Conservation (phyloP, 1,140 invertebrate genomes). For the Eueides isabella region DNA sequence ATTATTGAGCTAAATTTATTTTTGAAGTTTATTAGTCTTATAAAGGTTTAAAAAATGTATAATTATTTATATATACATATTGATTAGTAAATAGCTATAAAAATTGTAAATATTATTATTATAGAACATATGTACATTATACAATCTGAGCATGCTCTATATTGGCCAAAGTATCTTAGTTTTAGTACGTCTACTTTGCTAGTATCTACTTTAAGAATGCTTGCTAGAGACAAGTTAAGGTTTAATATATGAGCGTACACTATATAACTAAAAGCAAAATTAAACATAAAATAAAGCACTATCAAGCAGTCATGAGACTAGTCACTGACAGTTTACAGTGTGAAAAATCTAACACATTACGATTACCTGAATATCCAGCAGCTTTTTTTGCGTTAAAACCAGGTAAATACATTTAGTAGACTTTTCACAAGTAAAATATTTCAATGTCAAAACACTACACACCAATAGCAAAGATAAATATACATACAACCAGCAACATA, state of each 20-base stretch:
- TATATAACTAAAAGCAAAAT: neutral
- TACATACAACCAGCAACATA: neutral
- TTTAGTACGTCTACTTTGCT: neutral
- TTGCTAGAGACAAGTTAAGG: neutral
- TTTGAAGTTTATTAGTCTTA: neutral
- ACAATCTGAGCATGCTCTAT: neutral
- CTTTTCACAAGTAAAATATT: neutral
- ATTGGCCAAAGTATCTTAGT: neutral
- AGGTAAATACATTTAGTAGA: neutral
- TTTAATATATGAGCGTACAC: neutral
- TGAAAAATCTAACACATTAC: neutral
- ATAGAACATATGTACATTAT: neutral
- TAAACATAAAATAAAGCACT: neutral
- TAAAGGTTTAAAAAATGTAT: neutral
- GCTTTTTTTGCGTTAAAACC: neutral
- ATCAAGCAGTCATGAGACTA: neutral
- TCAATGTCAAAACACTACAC: neutral
- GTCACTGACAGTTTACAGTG: neutral
- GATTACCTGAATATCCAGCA: neutral
- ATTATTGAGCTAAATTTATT: neutral
- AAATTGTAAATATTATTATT: neutral
- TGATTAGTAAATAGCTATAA: neutral
- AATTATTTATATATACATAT: neutral
- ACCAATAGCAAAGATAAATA: slow-evolving; percentile 15
- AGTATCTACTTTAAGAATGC: neutral